A percentile compares a stretch with the other conserved stretches of the same genome.
Conservation (phyloP, 2,888 invertebrate genomes). For the Epicampocera succincta region DNA sequence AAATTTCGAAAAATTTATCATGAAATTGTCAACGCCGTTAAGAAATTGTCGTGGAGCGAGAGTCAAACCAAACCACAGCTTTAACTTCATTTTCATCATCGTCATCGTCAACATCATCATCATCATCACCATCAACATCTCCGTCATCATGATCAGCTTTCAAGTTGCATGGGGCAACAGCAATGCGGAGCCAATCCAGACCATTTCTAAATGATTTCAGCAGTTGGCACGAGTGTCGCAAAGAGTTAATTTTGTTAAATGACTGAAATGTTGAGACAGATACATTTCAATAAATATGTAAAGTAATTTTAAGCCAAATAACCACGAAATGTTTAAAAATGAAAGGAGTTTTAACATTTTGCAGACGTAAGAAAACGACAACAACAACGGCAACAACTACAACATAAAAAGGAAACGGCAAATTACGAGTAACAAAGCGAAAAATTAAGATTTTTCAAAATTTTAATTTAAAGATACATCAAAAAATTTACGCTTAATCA, state of each 20-base stretch:
- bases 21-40: slow-evolving; percentile 63
- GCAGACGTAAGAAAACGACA: background rate
- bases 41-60: slow-evolving; percentile 57
- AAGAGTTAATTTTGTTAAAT: slow-evolving; percentile 68
- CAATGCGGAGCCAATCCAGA: background rate
- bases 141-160: slow-evolving; percentile 24
- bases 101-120: slow-evolving; percentile 30
- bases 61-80: slow-evolving; percentile 12
- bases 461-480: background rate
- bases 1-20: slow-evolving; percentile 54
- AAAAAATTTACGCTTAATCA: no score
- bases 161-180: slow-evolving; percentile 1
- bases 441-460: background rate
- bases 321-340: slow-evolving; percentile 26
- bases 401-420: background rate
- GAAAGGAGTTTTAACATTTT: slow-evolving; percentile 24
- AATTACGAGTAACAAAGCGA: background rate
- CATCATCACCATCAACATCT: slow-evolving; percentile 33
- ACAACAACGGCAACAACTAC: background rate
- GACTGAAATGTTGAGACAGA: slow-evolving; percentile 65
- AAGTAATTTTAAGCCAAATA: slow-evolving; percentile 41
- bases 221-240: slow-evolving; percentile 67
- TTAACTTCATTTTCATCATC: slow-evolving; percentile 19
- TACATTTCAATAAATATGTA: slow-evolving; percentile 64
- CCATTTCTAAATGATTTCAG: slow-evolving; percentile 41